A percentile compares a stretch with the other conserved stretches of the same genome.
phyloP scores from a whole-genome alignment of 2,797 vertebrate genomes.

The Momotus momota region DNA sequence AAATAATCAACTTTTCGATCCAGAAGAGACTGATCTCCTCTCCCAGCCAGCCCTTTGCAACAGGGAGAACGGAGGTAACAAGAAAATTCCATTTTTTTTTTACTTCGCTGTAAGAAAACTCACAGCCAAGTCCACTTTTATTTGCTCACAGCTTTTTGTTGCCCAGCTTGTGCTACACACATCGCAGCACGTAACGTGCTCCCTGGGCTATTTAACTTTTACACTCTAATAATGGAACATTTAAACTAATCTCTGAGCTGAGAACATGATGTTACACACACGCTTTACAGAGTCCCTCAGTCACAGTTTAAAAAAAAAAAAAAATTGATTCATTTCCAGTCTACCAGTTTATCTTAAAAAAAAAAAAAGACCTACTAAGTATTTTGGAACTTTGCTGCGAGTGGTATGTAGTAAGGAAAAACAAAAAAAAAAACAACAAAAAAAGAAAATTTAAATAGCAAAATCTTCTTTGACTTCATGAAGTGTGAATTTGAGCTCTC shows the following conservation, averaged over 20 bases:
- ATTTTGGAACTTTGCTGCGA: neutral
- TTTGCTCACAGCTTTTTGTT: neutral
- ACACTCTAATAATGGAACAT: neutral
- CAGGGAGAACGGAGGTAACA: fast-evolving
- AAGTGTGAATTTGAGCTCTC: neutral
- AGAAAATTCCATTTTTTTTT: neutral
- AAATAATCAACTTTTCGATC: neutral
- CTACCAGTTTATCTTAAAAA: neutral
- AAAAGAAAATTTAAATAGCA: neutral
- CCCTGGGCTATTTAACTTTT: neutral
- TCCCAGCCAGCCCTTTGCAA: neutral
- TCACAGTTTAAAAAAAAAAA: neutral
- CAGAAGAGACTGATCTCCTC: neutral
- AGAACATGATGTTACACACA: neutral
- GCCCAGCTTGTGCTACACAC: neutral
- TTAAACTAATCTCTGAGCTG: neutral
- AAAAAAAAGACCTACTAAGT: neutral
- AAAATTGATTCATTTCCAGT: neutral
- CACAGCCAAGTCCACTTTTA: neutral
- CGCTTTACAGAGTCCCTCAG: neutral
- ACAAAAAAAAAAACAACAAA: neutral
- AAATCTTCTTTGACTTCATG: neutral
- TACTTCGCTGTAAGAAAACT: neutral
- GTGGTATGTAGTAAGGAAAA: neutral
- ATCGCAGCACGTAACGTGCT: fast-evolving